A percentile compares a stretch with the other conserved stretches of the same genome.
These are phyloP conservation scores for Spilogale gracilis DNA, from an alignment of 2,113 vertebrate genomes.

Conservation along the genomic window DNA sequence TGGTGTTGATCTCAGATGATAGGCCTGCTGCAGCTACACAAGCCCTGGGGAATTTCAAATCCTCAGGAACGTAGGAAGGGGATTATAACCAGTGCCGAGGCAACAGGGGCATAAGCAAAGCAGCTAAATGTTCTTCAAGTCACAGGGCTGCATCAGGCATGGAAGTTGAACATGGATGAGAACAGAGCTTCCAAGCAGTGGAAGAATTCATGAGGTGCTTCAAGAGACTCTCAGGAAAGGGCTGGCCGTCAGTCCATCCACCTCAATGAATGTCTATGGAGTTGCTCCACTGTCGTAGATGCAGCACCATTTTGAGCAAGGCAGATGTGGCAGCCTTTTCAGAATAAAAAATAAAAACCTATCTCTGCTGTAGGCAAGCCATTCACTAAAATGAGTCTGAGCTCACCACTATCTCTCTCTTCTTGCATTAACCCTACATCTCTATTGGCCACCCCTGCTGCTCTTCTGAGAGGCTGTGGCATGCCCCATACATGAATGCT, in stretches of 20 bases:
- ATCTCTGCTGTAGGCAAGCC: background rate
- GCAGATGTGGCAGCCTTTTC: background rate
- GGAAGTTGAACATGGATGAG: background rate
- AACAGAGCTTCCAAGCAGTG: background rate
- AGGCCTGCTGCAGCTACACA: background rate
- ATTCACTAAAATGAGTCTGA: background rate
- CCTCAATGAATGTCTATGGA: background rate
- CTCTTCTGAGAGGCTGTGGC: accelerated
- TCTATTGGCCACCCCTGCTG: background rate
- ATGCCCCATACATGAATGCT: accelerated
- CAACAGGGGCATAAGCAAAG: background rate
- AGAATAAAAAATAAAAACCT: background rate
- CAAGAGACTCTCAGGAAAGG: background rate
- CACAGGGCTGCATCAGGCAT: accelerated
- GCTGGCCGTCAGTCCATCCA: background rate
- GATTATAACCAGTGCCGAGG: background rate
- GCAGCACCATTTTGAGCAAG: background rate
- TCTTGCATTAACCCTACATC: background rate
- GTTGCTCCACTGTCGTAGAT: too few species aligned
- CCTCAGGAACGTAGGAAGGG: background rate
- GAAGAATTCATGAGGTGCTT: background rate
- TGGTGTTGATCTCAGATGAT: background rate
- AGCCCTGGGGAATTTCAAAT: background rate
- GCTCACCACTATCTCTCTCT: background rate
- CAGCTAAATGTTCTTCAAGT: background rate